phyloP scores from a whole-genome alignment of 2,888 invertebrate species.

The Caenorhabditis doughertyi region DNA sequence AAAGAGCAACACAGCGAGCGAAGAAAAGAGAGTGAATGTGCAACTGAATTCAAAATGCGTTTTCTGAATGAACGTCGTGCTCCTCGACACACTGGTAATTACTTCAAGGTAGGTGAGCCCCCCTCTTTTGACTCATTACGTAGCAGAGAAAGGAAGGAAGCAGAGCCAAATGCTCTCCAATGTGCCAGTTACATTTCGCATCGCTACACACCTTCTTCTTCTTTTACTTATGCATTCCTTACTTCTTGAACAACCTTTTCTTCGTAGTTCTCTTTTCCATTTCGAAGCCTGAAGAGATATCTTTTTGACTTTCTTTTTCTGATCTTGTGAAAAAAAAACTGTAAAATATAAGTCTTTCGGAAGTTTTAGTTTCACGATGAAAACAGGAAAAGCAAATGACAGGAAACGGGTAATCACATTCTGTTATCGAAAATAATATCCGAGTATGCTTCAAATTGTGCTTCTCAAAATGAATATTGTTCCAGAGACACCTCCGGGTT shows the following conservation, averaged over 20 bases:
- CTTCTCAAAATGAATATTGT: too few relatives aligned
- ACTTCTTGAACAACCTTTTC: not conserved
- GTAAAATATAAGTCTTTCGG: too few relatives aligned
- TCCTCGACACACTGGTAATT: constrained; percentile 62
- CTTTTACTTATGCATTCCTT: constrained; percentile 1
- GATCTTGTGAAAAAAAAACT: too few relatives aligned
- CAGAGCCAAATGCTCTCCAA: constrained; percentile 10
- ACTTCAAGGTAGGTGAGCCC: constrained; percentile 59
- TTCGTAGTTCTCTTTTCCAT: not conserved
- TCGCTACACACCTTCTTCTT: constrained; percentile 53
- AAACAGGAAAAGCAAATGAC: too few relatives aligned
- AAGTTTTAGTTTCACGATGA: too few relatives aligned
- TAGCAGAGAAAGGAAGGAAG: not conserved
- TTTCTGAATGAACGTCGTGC: constrained; percentile 64
- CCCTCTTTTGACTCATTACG: constrained; percentile 31
- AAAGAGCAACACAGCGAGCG: constrained; percentile 13
- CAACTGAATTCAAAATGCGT: constrained; percentile 57
- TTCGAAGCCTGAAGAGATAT: not conserved
- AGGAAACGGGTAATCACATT: too few relatives aligned
- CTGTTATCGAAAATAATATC: too few relatives aligned
- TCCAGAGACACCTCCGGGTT: too few relatives aligned
- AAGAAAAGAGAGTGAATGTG: not conserved
- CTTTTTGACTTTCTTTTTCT: not conserved
- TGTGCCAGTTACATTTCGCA: constrained; percentile 56
- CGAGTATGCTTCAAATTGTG: too few relatives aligned